Evolutionary conservation across 2,113 vertebrate species (phyloP).

Genomic region (Varanus salvator): DNA sequence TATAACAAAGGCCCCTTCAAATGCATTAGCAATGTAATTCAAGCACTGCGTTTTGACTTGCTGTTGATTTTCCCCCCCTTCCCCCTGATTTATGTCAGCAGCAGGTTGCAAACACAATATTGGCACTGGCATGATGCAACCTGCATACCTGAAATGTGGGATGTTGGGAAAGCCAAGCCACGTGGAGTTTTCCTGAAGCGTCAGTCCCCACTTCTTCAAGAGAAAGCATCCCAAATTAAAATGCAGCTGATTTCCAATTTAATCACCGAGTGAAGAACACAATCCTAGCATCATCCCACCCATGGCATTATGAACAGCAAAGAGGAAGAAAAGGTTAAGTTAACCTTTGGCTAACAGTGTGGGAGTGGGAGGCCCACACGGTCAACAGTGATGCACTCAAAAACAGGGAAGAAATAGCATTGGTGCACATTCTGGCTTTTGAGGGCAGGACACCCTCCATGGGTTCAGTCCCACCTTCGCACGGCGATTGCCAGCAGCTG

Average conservation of each 20-base stretch:
- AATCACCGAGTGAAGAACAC: background rate
- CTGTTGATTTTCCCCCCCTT: background rate
- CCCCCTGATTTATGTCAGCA: background rate
- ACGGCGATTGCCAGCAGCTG: too few species aligned
- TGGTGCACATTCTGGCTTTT: too few species aligned
- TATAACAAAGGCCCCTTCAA: background rate
- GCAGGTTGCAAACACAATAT: background rate
- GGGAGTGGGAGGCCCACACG: background rate
- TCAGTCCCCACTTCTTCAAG: background rate
- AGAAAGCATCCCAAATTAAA: background rate
- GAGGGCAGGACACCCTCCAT: too few species aligned
- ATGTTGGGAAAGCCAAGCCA: background rate
- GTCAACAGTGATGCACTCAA: background rate
- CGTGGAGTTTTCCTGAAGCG: background rate
- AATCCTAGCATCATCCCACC: background rate
- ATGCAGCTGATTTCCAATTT: background rate
- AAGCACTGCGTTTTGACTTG: conserved; percentile 14
- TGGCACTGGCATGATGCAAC: background rate
- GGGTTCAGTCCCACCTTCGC: too few species aligned
- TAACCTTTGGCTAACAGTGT: too few species aligned
- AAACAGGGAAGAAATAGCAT: background rate
- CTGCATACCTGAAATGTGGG: background rate
- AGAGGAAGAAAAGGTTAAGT: background rate
- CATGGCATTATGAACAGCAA: background rate
- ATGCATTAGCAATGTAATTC: background rate